These are phyloP conservation scores for Aurelia sp. DNA, from an alignment of 30 jellyfish, hydroid and myxozoan species.

Conservation along the genomic window DNA sequence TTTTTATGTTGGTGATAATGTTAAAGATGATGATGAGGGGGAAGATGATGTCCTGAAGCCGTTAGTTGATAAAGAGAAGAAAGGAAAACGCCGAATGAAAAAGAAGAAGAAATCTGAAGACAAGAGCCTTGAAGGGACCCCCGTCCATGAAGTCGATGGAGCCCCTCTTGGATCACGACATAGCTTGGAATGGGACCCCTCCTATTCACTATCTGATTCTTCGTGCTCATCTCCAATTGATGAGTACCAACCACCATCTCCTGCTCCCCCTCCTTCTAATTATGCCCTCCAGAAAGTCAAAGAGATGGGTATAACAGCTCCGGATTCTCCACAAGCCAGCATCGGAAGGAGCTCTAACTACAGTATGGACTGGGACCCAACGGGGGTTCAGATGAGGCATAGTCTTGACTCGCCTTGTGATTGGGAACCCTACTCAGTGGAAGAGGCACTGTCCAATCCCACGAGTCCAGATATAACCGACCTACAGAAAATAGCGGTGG, in stretches of 20 bases:
- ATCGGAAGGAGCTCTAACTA: conserved; percentile 60
- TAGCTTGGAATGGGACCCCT: conserved; percentile 79
- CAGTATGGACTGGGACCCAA: conserved; percentile 96
- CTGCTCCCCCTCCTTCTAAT: conserved; percentile 69
- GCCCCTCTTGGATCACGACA: conserved; percentile 42
- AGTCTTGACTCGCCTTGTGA: conserved; percentile 75
- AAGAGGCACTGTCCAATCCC: conserved; percentile 65
- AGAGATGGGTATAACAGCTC: conserved; percentile 58
- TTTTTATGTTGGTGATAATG: conserved; percentile 46
- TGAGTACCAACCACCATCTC: conserved; percentile 61
- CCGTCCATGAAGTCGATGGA: conserved; percentile 21
- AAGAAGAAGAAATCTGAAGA: conserved; percentile 9
- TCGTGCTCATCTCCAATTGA: conserved; percentile 81
- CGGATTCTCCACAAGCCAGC: conserved; percentile 73
- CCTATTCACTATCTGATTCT: conserved; percentile 72
- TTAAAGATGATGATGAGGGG: conserved; percentile 15
- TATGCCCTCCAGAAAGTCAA: conserved; percentile 58
- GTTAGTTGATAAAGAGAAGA: conserved; percentile 10
- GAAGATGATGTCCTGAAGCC: conserved; percentile 33
- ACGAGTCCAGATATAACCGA: conserved; percentile 57
- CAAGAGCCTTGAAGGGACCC: conserved; percentile 38
- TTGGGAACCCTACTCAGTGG: conserved; percentile 88
- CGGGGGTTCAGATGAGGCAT: conserved; percentile 76
- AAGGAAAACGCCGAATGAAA: conserved; percentile 13
- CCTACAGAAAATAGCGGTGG: conserved; percentile 1